Percentiles rank a stretch among this genome's conserved stretches.
Evolutionary conservation across 2,888 invertebrate genomes (phyloP).

Genomic region (Abrostola tripartita): DNA sequence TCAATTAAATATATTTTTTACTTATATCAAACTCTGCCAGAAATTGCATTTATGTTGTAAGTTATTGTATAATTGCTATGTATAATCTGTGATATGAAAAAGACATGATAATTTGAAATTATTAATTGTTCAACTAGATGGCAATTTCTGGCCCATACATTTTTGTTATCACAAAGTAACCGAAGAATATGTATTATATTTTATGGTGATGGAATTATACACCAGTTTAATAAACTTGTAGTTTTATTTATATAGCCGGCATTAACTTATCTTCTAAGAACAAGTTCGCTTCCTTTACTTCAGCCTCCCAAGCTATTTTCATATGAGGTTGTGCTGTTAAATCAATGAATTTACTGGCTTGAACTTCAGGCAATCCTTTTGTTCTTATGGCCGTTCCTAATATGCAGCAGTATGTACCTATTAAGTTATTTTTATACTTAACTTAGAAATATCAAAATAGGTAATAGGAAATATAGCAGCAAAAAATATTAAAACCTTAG

Average conservation of each 20-base stretch:
- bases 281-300: conserved; percentile 78
- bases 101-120: conserved; percentile 19
- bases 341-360: conserved; percentile 80
- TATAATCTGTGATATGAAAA: conserved; percentile 52
- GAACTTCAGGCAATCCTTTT: conserved; percentile 80
- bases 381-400: conserved; percentile 79
- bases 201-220: conserved; percentile 71
- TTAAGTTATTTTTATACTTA: conserved; percentile 30
- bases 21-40: conserved; percentile 30
- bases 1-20: conserved; percentile 21
- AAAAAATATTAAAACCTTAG: background rate
- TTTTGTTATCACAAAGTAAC: conserved; percentile 56
- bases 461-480: background rate
- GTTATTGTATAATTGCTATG: conserved; percentile 22
- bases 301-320: conserved; percentile 77
- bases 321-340: conserved; percentile 72
- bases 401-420: conserved; percentile 83
- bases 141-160: conserved; percentile 37
- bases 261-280: conserved; percentile 73
- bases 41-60: conserved; percentile 51
- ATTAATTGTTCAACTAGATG: conserved; percentile 23
- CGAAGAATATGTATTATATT: conserved; percentile 59
- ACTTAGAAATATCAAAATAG: background rate
- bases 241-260: conserved; percentile 64
- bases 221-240: conserved; percentile 54